These are phyloP conservation scores for Heliangelus exortis DNA, from an alignment of 2,797 vertebrate species.

Conservation along the genomic window DNA sequence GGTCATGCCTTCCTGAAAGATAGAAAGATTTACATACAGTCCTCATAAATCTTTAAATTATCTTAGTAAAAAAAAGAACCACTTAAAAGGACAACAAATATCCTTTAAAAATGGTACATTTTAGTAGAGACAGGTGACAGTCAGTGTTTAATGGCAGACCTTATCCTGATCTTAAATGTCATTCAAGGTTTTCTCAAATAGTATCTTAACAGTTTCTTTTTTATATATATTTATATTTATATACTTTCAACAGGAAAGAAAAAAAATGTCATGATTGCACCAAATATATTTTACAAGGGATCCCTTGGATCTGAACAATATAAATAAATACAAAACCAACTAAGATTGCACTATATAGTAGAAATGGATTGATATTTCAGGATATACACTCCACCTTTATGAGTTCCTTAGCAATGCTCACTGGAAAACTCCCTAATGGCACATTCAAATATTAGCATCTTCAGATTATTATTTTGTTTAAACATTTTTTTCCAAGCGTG, in stretches of 20 bases:
- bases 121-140: constrained; percentile 71
- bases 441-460: constrained; percentile 53
- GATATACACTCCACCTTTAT: constrained; percentile 60
- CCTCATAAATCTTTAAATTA: constrained; percentile 79
- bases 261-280: constrained; percentile 80
- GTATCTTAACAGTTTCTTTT: constrained; percentile 68
- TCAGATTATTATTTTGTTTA: constrained; percentile 39
- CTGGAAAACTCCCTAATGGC: constrained; percentile 45
- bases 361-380: constrained; percentile 73
- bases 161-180: constrained; percentile 61
- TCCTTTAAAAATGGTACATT: constrained; percentile 76
- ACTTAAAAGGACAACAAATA: constrained; percentile 78
- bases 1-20: constrained; percentile 82
- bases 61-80: constrained; percentile 74
- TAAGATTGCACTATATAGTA: constrained; percentile 82
- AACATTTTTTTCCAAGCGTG: constrained; percentile 24
- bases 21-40: constrained; percentile 82
- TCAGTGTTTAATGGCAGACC: constrained; percentile 67
- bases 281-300: constrained; percentile 82
- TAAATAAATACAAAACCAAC: constrained; percentile 86
- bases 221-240: constrained; percentile 76
- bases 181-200: constrained; percentile 65
- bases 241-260: constrained; percentile 76
- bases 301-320: constrained; percentile 84
- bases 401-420: constrained; percentile 55